phyloP scores from a whole-genome alignment of 2,797 vertebrate genomes.

The Sebastes ruberrimus region DNA sequence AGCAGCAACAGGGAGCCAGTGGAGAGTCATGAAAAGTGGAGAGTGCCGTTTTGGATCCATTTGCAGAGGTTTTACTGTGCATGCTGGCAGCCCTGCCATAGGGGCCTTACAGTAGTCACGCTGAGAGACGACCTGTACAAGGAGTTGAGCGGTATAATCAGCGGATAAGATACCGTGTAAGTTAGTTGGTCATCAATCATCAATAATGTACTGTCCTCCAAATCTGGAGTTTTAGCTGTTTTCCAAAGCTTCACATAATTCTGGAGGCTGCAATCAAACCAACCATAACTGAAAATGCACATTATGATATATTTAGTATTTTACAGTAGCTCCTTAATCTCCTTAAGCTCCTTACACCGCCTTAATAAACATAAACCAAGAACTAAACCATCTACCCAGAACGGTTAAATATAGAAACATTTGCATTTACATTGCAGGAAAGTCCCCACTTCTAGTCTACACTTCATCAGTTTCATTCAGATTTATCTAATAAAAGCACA shows the following conservation, averaged over 20 bases:
- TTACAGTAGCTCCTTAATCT: background rate
- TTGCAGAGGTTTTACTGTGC: background rate
- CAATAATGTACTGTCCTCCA: background rate
- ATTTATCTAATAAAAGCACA: background rate
- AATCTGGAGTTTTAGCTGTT: background rate
- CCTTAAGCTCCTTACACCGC: background rate
- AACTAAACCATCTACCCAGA: background rate
- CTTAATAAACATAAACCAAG: background rate
- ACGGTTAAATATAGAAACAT: background rate
- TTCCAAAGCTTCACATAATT: background rate
- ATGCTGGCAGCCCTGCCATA: background rate
- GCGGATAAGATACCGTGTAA: background rate
- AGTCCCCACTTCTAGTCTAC: background rate
- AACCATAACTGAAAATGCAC: background rate
- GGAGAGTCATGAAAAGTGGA: background rate
- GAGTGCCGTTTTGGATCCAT: background rate
- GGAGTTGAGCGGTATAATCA: background rate
- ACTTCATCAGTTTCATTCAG: background rate
- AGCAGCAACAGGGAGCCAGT: background rate
- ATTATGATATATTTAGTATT: background rate
- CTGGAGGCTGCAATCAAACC: background rate
- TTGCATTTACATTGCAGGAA: background rate
- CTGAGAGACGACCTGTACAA: background rate
- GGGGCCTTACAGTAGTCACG: background rate
- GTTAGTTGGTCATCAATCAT: too few species aligned